Base-by-base conservation (phyloP, 2,888 invertebrate genomes). In the Azorinus chamasolen region DNA sequence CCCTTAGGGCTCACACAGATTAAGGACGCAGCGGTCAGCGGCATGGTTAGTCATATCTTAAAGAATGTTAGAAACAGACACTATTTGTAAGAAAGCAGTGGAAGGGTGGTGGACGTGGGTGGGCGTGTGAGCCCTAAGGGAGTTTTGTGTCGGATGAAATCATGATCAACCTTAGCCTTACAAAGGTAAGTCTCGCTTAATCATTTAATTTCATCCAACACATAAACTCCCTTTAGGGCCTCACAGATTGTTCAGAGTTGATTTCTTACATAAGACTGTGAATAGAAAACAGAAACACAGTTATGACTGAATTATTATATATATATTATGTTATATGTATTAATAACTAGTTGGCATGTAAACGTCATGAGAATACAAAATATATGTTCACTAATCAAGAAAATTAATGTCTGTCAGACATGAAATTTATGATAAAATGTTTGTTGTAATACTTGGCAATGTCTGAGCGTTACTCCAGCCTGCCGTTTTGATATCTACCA, bases 201-300 rank as follows among this genome's bases (percentile, higher is more conserved):
- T n/a, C n/a, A n/a, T n/a, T n/a, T n/a, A n/a, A n/a, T n/a, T 50
- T 50, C 20, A 22, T 54, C 32, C 12, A 54, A 54, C 32, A 54
- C 27, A 54, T 32, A 32, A 32, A 32, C 32, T 32, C 32, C 32
- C 32, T 32, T 32, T 6, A 32, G 32, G 32, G 32, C 32, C 32
- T 32, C 57, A 57, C 41, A 58, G 58, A 58, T 20, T 41, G 14
- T 58, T 58, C 41, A 58, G 58, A 58, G 58, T 24, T 58, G 58
- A 37, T 58, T 58, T 25, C 22, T 55, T 20, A 55, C 37, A 55
- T n/a, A n/a, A n/a, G n/a, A n/a, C n/a, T n/a, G n/a, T n/a, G n/a
- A n/a, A n/a, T n/a, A 32, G 5, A 32, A 32, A 32, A 32, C 4
- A 6, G 10, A 6, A 32, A 32, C 32, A 32, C 4, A 6, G 10